phyloP scores from a whole-genome alignment of 2,888 invertebrate genomes.

The Clistopyga incitator region DNA sequence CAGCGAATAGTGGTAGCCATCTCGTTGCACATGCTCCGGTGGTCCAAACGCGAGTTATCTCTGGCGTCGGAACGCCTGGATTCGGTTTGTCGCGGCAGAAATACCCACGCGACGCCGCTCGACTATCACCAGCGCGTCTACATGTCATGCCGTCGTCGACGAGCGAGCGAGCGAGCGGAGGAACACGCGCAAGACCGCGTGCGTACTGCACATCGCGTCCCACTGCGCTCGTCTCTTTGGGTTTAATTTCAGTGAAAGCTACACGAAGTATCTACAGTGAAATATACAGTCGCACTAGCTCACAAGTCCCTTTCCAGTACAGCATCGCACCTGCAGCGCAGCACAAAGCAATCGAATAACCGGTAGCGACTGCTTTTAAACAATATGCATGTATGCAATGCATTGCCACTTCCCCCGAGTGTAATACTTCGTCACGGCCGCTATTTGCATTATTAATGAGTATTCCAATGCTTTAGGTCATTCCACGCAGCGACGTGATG shows the following conservation, averaged over 20 bases:
- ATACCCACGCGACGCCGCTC: conserved; percentile 49
- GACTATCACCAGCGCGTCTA: not conserved
- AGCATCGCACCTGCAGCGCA: not conserved
- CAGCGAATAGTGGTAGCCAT: not conserved
- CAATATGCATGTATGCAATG: conserved; percentile 5
- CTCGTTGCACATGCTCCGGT: conserved; percentile 16
- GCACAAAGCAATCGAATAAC: not conserved
- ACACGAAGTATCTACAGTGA: not conserved
- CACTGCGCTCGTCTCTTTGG: conserved; percentile 14
- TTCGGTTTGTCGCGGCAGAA: conserved; percentile 17
- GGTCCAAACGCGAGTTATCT: conserved; percentile 15
- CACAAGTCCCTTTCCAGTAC: not conserved
- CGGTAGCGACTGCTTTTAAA: not conserved
- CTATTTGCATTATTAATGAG: conserved; percentile 51
- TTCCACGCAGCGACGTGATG: not conserved
- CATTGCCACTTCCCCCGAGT: not conserved
- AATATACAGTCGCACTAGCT: not conserved
- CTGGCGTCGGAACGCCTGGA: conserved; percentile 18
- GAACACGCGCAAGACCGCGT: not conserved
- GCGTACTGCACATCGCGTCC: not conserved
- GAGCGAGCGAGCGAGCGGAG: conserved; percentile 16
- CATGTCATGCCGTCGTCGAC: conserved; percentile 4
- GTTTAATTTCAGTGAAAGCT: conserved; percentile 36
- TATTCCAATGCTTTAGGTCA: conserved; percentile 19
- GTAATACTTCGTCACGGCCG: not conserved